Evolutionary conservation across 2,113 vertebrate species (phyloP).

Genomic region (Brachionichthys hirsutus): DNA sequence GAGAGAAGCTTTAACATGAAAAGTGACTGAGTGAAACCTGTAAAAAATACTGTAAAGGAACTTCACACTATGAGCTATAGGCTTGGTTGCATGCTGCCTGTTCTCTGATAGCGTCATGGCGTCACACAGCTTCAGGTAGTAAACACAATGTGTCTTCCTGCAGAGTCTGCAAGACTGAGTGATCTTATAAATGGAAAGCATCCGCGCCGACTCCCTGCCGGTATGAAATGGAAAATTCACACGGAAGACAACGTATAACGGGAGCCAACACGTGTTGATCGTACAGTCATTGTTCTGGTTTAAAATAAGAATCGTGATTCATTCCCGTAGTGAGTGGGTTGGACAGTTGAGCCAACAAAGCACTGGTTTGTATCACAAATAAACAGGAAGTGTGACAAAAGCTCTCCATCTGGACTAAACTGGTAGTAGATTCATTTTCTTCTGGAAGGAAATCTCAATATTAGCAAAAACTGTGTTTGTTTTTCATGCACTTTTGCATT

Average conservation of each 20-base stretch:
- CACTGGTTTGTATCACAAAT: slow-evolving; percentile 26
- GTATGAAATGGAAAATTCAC: slow-evolving; percentile 1
- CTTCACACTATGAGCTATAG: neutral
- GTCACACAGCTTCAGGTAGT: slow-evolving; percentile 1
- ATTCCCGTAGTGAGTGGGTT: slow-evolving; percentile 36
- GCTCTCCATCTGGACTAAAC: slow-evolving; percentile 4
- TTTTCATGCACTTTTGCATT: neutral
- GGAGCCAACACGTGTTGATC: slow-evolving; percentile 32
- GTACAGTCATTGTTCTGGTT: slow-evolving; percentile 50
- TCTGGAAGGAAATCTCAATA: slow-evolving; percentile 6
- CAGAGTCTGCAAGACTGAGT: neutral
- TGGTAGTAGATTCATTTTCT: neutral
- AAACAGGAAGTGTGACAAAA: slow-evolving; percentile 3
- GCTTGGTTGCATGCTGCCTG: slow-evolving; percentile 5
- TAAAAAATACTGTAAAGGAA: slow-evolving; percentile 13
- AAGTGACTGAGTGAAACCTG: slow-evolving; percentile 14
- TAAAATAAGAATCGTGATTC: slow-evolving; percentile 46
- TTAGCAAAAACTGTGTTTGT: neutral
- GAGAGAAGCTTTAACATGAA: slow-evolving; percentile 42
- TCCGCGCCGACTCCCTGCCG: slow-evolving; percentile 11
- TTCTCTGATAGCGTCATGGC: slow-evolving; percentile 29
- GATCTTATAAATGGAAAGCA: slow-evolving; percentile 20
- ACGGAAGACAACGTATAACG: slow-evolving; percentile 6
- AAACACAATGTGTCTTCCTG: slow-evolving; percentile 6
- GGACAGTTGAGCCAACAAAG: slow-evolving; percentile 23